Evolutionary conservation across 1,140 invertebrate genomes (phyloP).

Genomic region (Bradysia coprophila): DNA sequence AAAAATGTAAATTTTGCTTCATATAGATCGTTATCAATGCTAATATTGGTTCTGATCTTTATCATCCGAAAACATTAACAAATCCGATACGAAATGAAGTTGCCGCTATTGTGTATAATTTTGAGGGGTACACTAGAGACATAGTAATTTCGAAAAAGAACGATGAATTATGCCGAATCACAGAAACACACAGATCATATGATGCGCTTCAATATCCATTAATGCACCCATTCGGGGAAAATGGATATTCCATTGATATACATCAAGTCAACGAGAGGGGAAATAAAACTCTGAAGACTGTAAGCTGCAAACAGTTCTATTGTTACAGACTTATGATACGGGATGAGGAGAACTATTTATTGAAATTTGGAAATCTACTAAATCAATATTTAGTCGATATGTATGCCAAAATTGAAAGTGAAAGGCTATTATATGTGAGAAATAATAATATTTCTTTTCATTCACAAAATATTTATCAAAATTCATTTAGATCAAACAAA

Average conservation of each 20-base stretch:
- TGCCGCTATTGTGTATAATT: conserved; percentile 19
- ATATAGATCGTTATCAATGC: conserved; percentile 21
- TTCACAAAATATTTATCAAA: no score
- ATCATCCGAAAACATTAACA: conserved; percentile 27
- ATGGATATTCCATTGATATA: conserved; percentile 20
- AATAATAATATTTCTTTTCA: no score
- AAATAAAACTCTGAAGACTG: conserved; percentile 3
- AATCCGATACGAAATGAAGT: conserved; percentile 22
- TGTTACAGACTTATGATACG: background rate
- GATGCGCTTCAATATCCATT: conserved; percentile 26
- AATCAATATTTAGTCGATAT: conserved; percentile 27
- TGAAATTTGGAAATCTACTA: conserved; percentile 3
- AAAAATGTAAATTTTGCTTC: no score
- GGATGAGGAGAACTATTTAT: background rate
- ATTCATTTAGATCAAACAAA: no score
- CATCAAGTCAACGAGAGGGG: conserved; percentile 9
- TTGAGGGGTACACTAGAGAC: conserved; percentile 6
- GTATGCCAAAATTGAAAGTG: conserved; percentile 28
- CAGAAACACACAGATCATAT: conserved; percentile 20
- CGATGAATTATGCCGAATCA: conserved; percentile 9
- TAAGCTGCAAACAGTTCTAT: background rate
- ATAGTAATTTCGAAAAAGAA: conserved; percentile 6
- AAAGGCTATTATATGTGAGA: conserved; percentile 24
- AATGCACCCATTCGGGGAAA: conserved; percentile 24
- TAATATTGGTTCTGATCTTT: conserved; percentile 17